A percentile compares a stretch with the other conserved stretches of the same genome.
phyloP scores from a whole-genome alignment of 2,113 vertebrate species.

The Fukomys damarensis region DNA sequence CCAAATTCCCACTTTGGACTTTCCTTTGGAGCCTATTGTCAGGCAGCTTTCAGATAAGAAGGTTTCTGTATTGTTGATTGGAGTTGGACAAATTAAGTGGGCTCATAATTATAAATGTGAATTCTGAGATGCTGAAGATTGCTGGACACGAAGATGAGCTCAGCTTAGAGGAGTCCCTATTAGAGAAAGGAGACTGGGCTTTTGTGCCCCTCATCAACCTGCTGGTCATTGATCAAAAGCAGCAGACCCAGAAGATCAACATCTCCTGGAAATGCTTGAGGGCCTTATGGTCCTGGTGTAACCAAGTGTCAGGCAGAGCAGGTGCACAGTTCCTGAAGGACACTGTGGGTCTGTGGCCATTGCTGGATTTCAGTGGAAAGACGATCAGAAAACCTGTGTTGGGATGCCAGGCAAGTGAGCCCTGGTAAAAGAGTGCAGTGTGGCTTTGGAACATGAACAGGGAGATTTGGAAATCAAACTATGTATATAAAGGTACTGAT shows the following conservation, averaged over 20 bases:
- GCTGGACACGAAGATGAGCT: neutral
- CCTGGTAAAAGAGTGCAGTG: neutral
- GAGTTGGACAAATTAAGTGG: neutral
- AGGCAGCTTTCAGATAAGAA: neutral
- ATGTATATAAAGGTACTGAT: neutral
- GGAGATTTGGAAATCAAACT: neutral
- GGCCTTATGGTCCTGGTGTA: neutral
- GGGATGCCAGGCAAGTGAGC: neutral
- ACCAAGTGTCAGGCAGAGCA: neutral
- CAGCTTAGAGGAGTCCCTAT: neutral
- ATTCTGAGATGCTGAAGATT: neutral
- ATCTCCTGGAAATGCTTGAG: neutral
- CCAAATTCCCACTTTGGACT: neutral
- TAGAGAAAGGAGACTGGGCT: neutral
- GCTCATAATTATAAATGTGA: neutral
- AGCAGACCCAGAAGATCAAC: neutral
- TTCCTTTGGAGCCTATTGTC: neutral
- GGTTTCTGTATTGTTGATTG: neutral
- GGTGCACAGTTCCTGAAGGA: neutral
- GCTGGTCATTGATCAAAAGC: neutral
- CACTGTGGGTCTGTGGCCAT: accelerated
- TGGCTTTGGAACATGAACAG: neutral
- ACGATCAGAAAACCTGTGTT: neutral
- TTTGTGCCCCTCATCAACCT: neutral
- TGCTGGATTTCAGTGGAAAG: neutral